Conservation (phyloP, 2,888 invertebrate genomes). For the Yponomeuta cagnagella region DNA sequence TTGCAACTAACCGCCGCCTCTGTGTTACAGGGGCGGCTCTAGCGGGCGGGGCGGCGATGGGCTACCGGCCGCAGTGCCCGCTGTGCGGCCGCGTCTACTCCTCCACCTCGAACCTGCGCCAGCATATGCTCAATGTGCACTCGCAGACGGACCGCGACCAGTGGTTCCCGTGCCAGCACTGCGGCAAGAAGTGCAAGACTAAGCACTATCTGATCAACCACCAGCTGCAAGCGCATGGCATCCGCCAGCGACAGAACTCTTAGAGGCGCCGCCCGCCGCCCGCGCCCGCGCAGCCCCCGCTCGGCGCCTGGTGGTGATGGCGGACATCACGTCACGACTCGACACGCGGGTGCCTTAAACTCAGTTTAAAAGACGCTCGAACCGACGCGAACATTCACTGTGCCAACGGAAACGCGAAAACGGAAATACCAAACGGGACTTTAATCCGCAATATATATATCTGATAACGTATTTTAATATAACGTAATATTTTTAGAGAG, state of each 20-base stretch:
- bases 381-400: slow-evolving; percentile 21
- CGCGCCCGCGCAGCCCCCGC: slow-evolving; percentile 21
- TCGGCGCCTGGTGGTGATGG: slow-evolving; percentile 36
- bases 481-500: slow-evolving; percentile 54
- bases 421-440: slow-evolving; percentile 27
- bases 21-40: slow-evolving; percentile 80
- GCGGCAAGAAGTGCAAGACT: slow-evolving; percentile 85
- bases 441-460: slow-evolving; percentile 28
- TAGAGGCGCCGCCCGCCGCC: slow-evolving; percentile 58
- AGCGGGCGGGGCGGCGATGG: slow-evolving; percentile 62
- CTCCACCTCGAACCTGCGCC: slow-evolving; percentile 83
- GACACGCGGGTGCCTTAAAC: slow-evolving; percentile 12
- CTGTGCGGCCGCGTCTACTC: slow-evolving; percentile 84
- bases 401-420: slow-evolving; percentile 35
- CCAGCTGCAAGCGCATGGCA: slow-evolving; percentile 84
- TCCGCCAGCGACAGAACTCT: slow-evolving; percentile 80
- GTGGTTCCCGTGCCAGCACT: slow-evolving; percentile 83
- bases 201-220: slow-evolving; percentile 86
- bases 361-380: not conserved
- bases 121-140: slow-evolving; percentile 86
- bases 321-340: not conserved
- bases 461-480: slow-evolving; percentile 24
- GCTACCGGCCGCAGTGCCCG: slow-evolving; percentile 80
- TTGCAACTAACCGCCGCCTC: slow-evolving; percentile 75
- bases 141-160: slow-evolving; percentile 81